These are phyloP conservation scores for Penelope pileata DNA, from an alignment of 2,113 vertebrate species.

Conservation along the genomic window DNA sequence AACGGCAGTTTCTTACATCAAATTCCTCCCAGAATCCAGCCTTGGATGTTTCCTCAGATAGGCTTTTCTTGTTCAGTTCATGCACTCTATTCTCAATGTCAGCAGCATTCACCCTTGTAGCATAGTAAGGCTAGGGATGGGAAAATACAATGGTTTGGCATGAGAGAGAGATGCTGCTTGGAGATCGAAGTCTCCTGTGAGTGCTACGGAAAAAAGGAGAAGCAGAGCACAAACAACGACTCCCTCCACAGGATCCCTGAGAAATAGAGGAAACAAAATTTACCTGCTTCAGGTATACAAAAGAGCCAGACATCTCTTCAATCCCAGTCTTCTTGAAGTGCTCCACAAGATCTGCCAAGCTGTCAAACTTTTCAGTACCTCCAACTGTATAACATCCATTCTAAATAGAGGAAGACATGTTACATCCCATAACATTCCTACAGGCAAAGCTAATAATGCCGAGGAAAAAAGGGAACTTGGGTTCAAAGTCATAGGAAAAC, in stretches of 20 bases:
- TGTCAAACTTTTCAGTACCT: slow-evolving; percentile 84
- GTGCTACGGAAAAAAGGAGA: neutral
- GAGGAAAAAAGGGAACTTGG: neutral
- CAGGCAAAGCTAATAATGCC: fast-evolving
- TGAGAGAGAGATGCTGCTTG: neutral
- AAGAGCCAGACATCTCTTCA: slow-evolving; percentile 89
- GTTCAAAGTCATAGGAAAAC: neutral
- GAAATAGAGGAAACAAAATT: neutral
- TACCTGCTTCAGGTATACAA: slow-evolving; percentile 88
- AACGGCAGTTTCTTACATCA: slow-evolving; percentile 80
- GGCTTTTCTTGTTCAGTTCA: slow-evolving; percentile 84
- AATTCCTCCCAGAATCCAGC: slow-evolving; percentile 99
- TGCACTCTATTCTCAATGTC: slow-evolving; percentile 92
- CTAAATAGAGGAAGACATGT: slow-evolving; percentile 64
- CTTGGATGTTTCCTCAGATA: slow-evolving; percentile 81
- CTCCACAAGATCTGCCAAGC: slow-evolving; percentile 91
- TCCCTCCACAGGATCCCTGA: neutral
- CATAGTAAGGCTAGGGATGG: slow-evolving; percentile 85
- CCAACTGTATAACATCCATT: slow-evolving; percentile 89
- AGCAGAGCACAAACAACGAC: neutral
- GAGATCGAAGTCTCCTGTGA: neutral
- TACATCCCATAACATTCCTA: neutral
- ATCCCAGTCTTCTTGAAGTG: slow-evolving; percentile 89
- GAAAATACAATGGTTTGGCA: neutral
- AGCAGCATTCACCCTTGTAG: slow-evolving; percentile 90